These are phyloP conservation scores for Orchestia grillus DNA, from an alignment of 1,140 invertebrate species.

Conservation along the genomic window DNA sequence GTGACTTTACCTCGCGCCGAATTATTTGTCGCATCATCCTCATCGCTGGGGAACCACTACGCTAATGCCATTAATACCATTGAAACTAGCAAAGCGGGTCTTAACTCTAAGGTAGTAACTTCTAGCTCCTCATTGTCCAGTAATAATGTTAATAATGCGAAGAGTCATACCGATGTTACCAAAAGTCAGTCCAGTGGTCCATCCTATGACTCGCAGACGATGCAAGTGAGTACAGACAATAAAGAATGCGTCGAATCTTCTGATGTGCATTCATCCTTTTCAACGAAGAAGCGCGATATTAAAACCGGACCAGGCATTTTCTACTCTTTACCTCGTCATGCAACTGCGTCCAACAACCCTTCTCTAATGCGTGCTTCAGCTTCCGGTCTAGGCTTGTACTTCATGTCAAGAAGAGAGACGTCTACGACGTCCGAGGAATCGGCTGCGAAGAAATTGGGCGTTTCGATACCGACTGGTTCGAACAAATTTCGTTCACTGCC, in stretches of 20 bases:
- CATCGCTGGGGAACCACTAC: constrained; percentile 17
- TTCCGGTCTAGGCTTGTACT: constrained; percentile 57
- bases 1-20: neutral
- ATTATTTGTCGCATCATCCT: neutral
- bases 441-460: constrained; percentile 55
- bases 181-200: neutral
- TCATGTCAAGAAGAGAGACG: constrained; percentile 53
- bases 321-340: constrained; percentile 57
- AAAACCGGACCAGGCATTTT: constrained; percentile 42
- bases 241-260: constrained; percentile 1
- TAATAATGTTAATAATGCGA: neutral
- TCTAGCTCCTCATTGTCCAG: constrained; percentile 33
- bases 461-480: constrained; percentile 31
- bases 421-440: constrained; percentile 45
- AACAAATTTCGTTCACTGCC: constrained; percentile 46
- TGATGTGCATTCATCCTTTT: constrained; percentile 50
- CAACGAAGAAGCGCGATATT: constrained; percentile 49
- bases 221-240: neutral
- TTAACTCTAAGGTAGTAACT: constrained; percentile 37
- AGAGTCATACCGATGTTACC: neutral
- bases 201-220: neutral
- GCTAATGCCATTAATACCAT: constrained; percentile 49
- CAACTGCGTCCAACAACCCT: constrained; percentile 48
- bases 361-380: constrained; percentile 40
- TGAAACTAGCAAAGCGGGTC: constrained; percentile 40